Conservation (phyloP, 2,113 vertebrate genomes). For the Periophthalmus modestus region DNA sequence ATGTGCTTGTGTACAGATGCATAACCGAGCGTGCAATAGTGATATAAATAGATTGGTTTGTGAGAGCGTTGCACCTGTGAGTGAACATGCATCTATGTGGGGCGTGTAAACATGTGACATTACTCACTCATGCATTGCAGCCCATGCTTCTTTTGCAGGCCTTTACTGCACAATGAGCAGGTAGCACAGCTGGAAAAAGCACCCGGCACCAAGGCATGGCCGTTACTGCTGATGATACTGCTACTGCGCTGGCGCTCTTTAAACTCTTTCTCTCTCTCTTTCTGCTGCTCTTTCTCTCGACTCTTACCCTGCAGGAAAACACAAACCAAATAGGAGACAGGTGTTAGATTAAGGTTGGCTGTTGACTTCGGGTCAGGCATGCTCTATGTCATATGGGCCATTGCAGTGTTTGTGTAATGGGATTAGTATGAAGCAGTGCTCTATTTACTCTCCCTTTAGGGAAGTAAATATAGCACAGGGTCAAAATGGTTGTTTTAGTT, state of each 20-base stretch:
- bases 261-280: conserved; percentile 76
- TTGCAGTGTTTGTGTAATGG: conserved; percentile 25
- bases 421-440: conserved; percentile 23
- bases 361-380: background rate
- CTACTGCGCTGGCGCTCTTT: conserved; percentile 67
- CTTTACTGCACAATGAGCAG: conserved; percentile 89
- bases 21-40: conserved; percentile 25
- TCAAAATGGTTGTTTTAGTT: background rate
- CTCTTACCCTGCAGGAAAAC: conserved; percentile 84
- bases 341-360: background rate
- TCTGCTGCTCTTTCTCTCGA: conserved; percentile 76
- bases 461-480: background rate
- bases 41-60: conserved; percentile 23
- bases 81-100: background rate
- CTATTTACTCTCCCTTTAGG: conserved; percentile 1
- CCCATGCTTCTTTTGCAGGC: conserved; percentile 83
- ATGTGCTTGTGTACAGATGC: conserved; percentile 9
- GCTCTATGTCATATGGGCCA: conserved; percentile 17
- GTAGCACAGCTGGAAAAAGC: conserved; percentile 81
- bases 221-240: conserved; percentile 36
- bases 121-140: conserved; percentile 93
- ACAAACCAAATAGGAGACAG: conserved; percentile 23
- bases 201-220: conserved; percentile 83
- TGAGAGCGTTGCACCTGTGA: conserved; percentile 31
- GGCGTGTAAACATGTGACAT: conserved; percentile 31